phyloP scores from a whole-genome alignment of 2,113 vertebrate genomes.

The Eublepharis macularius region DNA sequence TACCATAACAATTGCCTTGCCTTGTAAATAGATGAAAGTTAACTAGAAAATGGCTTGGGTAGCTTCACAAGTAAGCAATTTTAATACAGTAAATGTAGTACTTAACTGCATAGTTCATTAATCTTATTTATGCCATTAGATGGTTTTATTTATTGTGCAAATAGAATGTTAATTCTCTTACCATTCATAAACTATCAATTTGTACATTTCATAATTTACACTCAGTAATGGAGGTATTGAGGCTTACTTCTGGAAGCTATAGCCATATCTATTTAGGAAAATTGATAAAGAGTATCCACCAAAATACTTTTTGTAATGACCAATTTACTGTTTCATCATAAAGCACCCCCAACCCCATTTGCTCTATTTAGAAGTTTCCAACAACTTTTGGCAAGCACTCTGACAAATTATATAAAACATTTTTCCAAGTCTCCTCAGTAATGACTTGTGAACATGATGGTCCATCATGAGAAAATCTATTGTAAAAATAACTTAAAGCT shows the following conservation, averaged over 20 bases:
- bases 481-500: not conserved
- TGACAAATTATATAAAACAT: not conserved
- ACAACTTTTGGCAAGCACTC: not conserved
- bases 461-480: not conserved
- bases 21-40: not conserved
- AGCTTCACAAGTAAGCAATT: slow-evolving; percentile 1
- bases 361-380: not conserved
- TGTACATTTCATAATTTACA: too few relatives aligned
- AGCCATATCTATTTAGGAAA: not conserved
- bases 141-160: slow-evolving; percentile 20
- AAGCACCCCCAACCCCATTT: not conserved
- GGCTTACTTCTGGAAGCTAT: not conserved
- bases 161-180: not conserved
- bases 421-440: not conserved
- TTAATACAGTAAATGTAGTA: slow-evolving; percentile 1
- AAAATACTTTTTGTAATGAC: too few relatives aligned
- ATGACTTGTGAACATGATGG: not conserved
- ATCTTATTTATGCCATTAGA: not conserved
- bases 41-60: not conserved
- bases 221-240: not conserved
- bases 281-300: too few relatives aligned
- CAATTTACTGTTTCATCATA: not conserved
- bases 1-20: not conserved
- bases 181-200: not conserved
- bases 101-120: slow-evolving; percentile 4